Evolutionary conservation across 2,113 vertebrate species (phyloP).

Genomic region (Trematomus loennbergii): DNA sequence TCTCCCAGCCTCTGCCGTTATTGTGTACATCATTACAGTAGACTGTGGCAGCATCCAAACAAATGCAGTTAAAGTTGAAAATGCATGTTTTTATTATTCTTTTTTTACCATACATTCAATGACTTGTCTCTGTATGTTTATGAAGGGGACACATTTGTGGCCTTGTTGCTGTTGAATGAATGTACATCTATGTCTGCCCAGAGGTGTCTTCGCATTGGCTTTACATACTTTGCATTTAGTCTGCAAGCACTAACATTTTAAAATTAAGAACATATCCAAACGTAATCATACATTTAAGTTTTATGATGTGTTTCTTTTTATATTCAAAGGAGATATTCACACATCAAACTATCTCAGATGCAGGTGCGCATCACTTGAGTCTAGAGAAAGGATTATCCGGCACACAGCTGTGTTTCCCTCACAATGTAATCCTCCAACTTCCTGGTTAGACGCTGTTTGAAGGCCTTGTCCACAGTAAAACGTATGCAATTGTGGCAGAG

Average conservation of each 20-base stretch:
- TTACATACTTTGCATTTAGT: background rate
- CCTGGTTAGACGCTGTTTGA: background rate
- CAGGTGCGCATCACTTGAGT: no score
- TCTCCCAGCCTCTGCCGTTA: conserved; percentile 10
- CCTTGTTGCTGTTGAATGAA: background rate
- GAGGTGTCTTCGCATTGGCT: background rate
- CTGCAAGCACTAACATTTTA: background rate
- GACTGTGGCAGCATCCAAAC: background rate
- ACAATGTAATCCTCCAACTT: background rate
- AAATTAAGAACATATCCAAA: background rate
- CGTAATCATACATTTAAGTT: background rate
- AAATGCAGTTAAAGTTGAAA: conserved; percentile 11
- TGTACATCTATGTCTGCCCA: background rate
- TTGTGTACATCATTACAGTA: background rate
- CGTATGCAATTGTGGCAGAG: background rate
- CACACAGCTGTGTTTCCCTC: background rate
- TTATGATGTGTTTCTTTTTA: background rate
- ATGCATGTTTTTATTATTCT: background rate
- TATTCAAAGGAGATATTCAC: no score
- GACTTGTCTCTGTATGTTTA: background rate
- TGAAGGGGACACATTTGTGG: background rate
- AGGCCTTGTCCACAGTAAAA: background rate
- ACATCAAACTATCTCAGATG: no score
- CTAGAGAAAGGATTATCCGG: no score
- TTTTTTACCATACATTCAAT: background rate